Conservation (phyloP, 2,797 vertebrate genomes). For the Lophotriccus pileatus region DNA sequence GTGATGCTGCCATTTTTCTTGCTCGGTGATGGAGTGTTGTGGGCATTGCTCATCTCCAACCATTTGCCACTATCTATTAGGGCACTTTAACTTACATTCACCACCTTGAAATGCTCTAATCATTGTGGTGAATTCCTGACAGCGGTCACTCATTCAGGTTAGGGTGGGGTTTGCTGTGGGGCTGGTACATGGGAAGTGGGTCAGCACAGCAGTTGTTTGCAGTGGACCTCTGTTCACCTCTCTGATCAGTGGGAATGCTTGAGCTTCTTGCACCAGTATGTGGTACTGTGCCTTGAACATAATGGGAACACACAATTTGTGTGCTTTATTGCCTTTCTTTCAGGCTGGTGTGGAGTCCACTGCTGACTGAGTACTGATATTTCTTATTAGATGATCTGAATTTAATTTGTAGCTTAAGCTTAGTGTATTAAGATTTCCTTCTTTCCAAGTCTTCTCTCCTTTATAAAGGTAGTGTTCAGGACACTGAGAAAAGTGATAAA, state of each 20-base stretch:
- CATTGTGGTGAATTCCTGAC: background rate
- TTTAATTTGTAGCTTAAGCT: background rate
- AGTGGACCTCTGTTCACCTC: rapidly evolving
- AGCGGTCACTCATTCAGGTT: rapidly evolving
- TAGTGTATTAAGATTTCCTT: background rate
- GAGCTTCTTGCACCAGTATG: background rate
- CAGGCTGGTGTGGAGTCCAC: background rate
- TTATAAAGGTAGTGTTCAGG: background rate
- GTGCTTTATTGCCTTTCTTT: background rate
- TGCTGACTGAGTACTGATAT: background rate
- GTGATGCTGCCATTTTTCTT: background rate
- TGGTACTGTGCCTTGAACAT: background rate
- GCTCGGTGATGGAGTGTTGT: background rate
- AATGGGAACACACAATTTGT: background rate
- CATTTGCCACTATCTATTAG: background rate
- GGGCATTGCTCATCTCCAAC: background rate
- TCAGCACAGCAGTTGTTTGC: background rate
- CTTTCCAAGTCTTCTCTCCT: background rate
- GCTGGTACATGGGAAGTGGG: rapidly evolving
- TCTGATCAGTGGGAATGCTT: background rate
- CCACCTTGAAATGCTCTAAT: background rate
- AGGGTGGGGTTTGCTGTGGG: background rate
- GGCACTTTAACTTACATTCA: background rate
- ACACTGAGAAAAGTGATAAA: background rate
- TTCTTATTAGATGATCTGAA: background rate